These are phyloP conservation scores for Meandrina meandrites DNA, from an alignment of 92 coral and sea anemone genomes.

Conservation along the genomic window DNA sequence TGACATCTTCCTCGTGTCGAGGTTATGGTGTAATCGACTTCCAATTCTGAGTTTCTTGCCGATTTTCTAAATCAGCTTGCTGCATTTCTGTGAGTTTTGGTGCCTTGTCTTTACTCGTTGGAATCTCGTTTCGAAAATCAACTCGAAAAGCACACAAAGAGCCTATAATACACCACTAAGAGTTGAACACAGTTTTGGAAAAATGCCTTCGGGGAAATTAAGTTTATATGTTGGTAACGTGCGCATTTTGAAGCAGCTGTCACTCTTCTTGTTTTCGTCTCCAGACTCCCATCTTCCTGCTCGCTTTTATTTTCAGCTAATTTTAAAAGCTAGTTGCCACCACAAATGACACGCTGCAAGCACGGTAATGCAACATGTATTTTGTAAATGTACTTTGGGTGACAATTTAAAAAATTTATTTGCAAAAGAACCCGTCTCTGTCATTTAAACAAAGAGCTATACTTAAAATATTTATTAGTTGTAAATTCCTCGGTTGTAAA, in stretches of 20 bases:
- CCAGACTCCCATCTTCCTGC: background rate
- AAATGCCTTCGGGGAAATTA: no score
- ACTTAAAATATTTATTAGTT: background rate
- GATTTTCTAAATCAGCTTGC: background rate
- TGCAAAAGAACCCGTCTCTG: conserved; percentile 3
- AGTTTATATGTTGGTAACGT: no score
- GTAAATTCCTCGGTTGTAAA: conserved; percentile 10
- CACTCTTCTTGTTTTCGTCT: no score
- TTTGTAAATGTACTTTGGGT: background rate
- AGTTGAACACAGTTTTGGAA: no score
- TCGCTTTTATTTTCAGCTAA: background rate
- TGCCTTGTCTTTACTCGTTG: background rate
- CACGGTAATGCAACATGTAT: background rate
- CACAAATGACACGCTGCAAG: no score
- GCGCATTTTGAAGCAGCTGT: no score
- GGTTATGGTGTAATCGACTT: no score
- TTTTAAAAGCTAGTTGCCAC: no score
- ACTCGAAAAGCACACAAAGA: no score
- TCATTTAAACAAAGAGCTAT: background rate
- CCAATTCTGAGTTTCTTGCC: no score
- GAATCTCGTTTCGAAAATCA: background rate
- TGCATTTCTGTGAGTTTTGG: background rate
- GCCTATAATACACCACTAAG: no score
- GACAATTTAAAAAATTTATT: background rate
- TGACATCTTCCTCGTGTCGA: no score